Evolutionary conservation across 2,888 invertebrate species (phyloP).

Genomic region (Helleia helle): DNA sequence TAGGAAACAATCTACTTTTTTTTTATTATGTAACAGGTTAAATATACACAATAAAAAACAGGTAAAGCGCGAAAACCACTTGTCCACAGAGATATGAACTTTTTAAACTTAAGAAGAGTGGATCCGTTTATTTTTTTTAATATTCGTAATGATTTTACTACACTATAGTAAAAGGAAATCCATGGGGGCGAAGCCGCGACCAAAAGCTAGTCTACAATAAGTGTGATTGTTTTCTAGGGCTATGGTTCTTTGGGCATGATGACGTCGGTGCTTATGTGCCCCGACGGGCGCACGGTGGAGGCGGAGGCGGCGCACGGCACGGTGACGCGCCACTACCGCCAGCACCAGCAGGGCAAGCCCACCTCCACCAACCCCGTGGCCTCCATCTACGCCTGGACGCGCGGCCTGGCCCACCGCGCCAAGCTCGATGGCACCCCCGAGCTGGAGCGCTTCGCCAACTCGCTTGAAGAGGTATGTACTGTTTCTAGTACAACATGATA

Average conservation of each 20-base stretch:
- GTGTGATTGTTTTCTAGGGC: slow-evolving; percentile 57
- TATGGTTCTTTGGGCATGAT: slow-evolving; percentile 91
- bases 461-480: slow-evolving; percentile 76
- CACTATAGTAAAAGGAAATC: too few species aligned
- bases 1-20: too few species aligned
- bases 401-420: slow-evolving; percentile 88
- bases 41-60: too few species aligned
- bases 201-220: not conserved
- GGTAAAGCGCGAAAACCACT: too few species aligned
- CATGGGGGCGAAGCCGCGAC: too few species aligned
- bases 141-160: too few species aligned
- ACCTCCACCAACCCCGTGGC: slow-evolving; percentile 95
- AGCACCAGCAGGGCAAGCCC: slow-evolving; percentile 88
- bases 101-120: too few species aligned
- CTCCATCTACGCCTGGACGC: slow-evolving; percentile 93
- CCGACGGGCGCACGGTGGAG: slow-evolving; percentile 88
- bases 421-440: slow-evolving; percentile 85
- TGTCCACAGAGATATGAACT: too few species aligned
- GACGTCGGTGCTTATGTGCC: slow-evolving; percentile 93
- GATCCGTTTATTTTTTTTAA: too few species aligned
- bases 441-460: slow-evolving; percentile 78
- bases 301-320: slow-evolving; percentile 95
- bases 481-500: too few species aligned
- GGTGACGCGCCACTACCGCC: slow-evolving; percentile 90
- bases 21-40: too few species aligned